These are phyloP conservation scores for Mesopsocus fuscifrons DNA, from an alignment of 2,888 invertebrate species.

Conservation along the genomic window DNA sequence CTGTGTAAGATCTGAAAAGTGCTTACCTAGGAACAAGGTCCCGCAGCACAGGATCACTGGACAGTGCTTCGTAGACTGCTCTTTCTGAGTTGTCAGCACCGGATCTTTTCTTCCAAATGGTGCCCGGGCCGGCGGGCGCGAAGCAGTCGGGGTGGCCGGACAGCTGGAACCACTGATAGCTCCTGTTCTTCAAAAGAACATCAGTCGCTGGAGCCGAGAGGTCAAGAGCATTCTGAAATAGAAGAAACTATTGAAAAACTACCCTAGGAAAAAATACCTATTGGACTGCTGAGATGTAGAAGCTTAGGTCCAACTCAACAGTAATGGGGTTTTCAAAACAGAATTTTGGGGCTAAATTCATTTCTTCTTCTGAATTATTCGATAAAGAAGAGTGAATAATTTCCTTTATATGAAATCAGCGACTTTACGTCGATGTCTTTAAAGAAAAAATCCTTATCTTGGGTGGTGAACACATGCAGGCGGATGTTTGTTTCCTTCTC, in stretches of 20 bases:
- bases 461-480: too few relatives aligned
- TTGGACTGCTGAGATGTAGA: conserved; percentile 3
- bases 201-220: conserved; percentile 81
- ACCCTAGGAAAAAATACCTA: not conserved
- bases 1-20: too few relatives aligned
- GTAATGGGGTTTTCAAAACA: not conserved
- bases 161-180: conserved; percentile 65
- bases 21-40: conserved; percentile 61
- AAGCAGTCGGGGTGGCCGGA: conserved; percentile 86
- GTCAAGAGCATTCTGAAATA: conserved; percentile 73
- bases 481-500: too few relatives aligned
- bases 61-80: conserved; percentile 59
- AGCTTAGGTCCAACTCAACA: conserved; percentile 5
- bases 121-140: conserved; percentile 81
- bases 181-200: conserved; percentile 52
- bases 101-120: conserved; percentile 74
- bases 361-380: not conserved
- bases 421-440: too few relatives aligned
- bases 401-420: too few relatives aligned
- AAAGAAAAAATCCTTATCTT: too few relatives aligned
- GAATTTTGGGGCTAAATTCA: not conserved
- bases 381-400: too few relatives aligned
- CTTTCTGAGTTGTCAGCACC: conserved; percentile 45
- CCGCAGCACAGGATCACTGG: conserved; percentile 48
- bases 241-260: conserved; percentile 18